Conservation (phyloP, 2,113 vertebrate species). For the Hiodon tergisus region DNA sequence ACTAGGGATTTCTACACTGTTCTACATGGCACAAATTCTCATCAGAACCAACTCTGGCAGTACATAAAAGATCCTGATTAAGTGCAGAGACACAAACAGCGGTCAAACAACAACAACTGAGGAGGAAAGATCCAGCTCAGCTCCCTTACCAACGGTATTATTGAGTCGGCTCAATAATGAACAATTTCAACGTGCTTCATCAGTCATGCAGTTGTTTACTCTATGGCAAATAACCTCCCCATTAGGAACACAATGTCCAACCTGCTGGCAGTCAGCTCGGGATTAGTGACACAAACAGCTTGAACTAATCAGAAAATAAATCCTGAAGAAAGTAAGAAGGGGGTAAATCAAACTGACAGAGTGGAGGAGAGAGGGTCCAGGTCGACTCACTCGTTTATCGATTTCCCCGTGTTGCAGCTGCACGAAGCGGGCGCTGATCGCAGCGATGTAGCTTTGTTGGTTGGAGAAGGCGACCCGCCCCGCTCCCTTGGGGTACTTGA, state of each 20-base stretch:
- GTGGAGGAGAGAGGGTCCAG: background rate
- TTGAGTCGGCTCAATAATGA: background rate
- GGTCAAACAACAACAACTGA: no score
- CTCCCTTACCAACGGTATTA: no score
- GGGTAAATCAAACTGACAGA: background rate
- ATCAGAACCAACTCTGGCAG: no score
- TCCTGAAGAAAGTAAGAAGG: no score
- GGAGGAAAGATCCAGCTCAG: no score
- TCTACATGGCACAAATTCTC: no score
- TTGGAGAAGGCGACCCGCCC: conserved; percentile 98
- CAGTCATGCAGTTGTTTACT: background rate
- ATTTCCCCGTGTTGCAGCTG: conserved; percentile 99
- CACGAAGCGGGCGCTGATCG: conserved; percentile 99
- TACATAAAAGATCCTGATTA: no score
- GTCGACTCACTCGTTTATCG: conserved; percentile 94
- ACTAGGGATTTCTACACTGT: no score
- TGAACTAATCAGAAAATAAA: background rate
- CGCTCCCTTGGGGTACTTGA: conserved; percentile 98
- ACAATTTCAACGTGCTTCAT: background rate
- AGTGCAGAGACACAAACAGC: no score
- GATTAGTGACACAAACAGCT: background rate
- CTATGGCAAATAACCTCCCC: background rate
- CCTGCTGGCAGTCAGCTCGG: background rate
- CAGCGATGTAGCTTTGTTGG: conserved; percentile 99
- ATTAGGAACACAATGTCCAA: background rate